Percentiles rank a stretch among this genome's conserved stretches.
These are phyloP conservation scores for Nowickia ferox DNA, from an alignment of 2,888 invertebrate species.

Conservation along the genomic window DNA sequence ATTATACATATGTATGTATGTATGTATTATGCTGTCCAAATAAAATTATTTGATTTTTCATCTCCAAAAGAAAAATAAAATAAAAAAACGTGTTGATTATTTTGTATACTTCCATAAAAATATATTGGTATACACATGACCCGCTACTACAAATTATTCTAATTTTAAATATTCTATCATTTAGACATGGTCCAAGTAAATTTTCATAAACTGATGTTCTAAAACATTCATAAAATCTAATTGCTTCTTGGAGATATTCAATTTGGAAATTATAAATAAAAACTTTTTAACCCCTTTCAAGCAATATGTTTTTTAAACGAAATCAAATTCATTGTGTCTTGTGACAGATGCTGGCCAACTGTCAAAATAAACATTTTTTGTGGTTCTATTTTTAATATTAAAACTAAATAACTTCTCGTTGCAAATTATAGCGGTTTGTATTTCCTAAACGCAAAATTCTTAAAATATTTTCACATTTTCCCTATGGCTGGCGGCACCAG, in stretches of 20 bases:
- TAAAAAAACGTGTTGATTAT: too few relatives aligned
- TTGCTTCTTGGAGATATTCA: neutral
- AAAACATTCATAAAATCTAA: neutral
- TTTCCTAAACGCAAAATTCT: constrained; percentile 27
- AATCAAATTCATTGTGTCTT: constrained; percentile 5
- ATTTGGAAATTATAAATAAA: neutral
- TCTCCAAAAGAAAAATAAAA: too few relatives aligned
- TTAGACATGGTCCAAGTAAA: neutral
- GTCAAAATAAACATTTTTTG: constrained; percentile 45
- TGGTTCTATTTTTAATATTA: constrained; percentile 27
- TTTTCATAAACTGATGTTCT: constrained; percentile 9
- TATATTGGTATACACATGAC: neutral
- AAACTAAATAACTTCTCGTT: constrained; percentile 18
- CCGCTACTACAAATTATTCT: neutral
- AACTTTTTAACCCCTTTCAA: constrained; percentile 47
- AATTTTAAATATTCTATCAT: neutral
- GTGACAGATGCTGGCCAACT: constrained; percentile 67
- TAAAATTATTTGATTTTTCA: too few relatives aligned
- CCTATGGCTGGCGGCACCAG: constrained; percentile 36
- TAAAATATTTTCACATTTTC: constrained; percentile 49
- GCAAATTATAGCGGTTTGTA: constrained; percentile 31
- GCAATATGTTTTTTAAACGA: constrained; percentile 1
- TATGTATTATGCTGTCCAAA: too few relatives aligned
- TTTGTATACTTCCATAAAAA: neutral
- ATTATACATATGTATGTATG: too few relatives aligned